Evolutionary conservation across 2,888 invertebrate species (phyloP), one percentile per base, ranked within the genome.

Genomic region (Pomacea canaliculata): DNA sequence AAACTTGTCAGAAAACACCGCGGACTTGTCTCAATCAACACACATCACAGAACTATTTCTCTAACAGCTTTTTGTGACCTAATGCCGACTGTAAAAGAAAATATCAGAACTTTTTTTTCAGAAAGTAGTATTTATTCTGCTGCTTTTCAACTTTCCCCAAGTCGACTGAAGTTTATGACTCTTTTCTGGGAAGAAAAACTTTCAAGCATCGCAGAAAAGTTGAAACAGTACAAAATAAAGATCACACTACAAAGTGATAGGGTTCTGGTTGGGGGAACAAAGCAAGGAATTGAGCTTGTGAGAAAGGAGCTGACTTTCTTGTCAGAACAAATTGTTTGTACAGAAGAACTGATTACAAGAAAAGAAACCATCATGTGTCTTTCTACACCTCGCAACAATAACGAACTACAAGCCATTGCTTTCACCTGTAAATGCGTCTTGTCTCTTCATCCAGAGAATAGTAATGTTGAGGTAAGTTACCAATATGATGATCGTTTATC

Each of bases 171-270:
- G 18, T 81, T 84, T 46, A 37, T 85, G 9, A 73, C 76, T 1
- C 73, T 60, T n/a, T 70, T 82, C 37, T 70, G 77, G 63, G 74
- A 77, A 27, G 12, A 66, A 16, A 78, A 81, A 12, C 59, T 84
- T 10, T 66, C 69, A 37, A 51, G 56, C 4, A 46, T n/a, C 16
- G 67, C 67, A 16, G 37, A 5, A 37, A 37, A 37, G 37, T 37
- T 37, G 0, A 13, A 16, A 13, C 59, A 46, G 3, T 56, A 73
- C 56, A 56, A 46, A 37, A 66, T 73, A 1, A 18, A 67, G 23
- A n/a, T 67, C 67, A 59, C 18, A 13, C 7, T 67, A 59, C 23
- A 46, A 46, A 46, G 56, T 46, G 46, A 56, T n/a, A 59, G 46
- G 37, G 13, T 73, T 46, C 23, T 46, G 16, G 59, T 67, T 27